Percentiles rank a stretch among this genome's conserved stretches.
Conservation (phyloP, 2,113 vertebrate species). For the Sula dactylatra region DNA sequence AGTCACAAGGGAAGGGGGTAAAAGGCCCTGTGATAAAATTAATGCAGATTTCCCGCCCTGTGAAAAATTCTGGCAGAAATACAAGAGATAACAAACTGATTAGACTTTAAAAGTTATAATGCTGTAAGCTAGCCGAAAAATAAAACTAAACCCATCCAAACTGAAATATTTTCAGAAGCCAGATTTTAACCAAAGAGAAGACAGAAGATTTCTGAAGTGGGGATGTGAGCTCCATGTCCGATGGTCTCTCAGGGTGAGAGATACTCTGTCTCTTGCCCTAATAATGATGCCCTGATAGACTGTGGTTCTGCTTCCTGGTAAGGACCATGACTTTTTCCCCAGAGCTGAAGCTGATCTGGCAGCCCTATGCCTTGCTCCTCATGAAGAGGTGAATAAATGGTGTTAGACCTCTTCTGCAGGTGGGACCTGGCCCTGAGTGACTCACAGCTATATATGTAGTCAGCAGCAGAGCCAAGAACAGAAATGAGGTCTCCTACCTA, state of each 20-base stretch:
- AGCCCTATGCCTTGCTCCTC: neutral
- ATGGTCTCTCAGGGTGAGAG: neutral
- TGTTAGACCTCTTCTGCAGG: neutral
- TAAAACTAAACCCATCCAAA: neutral
- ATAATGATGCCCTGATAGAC: neutral
- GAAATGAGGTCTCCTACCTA: neutral
- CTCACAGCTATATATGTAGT: neutral
- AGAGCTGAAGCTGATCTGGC: neutral
- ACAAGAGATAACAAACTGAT: neutral
- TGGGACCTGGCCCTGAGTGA: neutral
- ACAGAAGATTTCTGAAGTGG: neutral
- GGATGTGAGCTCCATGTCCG: neutral
- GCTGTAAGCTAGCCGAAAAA: neutral
- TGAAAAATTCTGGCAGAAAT: constrained; percentile 9
- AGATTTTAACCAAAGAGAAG: neutral
- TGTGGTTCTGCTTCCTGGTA: neutral
- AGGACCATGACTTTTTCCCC: neutral
- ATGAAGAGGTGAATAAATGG: neutral
- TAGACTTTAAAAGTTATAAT: neutral
- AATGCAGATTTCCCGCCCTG: constrained; percentile 30
- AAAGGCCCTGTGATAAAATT: constrained; percentile 15
- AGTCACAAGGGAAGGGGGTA: neutral
- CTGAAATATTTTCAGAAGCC: neutral
- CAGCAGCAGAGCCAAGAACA: neutral
- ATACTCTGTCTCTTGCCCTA: neutral